phyloP scores from a whole-genome alignment of 53 echinoderm and acorn worm species.

The Paelopatides confundens region DNA sequence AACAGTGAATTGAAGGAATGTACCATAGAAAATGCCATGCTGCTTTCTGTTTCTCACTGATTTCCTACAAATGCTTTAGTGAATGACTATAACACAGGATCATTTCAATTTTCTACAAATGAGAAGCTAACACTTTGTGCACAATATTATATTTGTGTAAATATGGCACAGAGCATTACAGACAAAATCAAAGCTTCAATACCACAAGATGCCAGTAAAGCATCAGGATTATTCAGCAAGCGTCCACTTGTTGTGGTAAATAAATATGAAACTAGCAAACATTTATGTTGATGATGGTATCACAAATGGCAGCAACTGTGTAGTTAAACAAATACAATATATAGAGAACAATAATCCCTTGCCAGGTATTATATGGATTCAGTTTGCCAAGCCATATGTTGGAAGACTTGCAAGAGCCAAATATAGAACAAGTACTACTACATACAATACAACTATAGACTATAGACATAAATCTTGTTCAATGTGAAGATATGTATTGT shows the following conservation, averaged over 20 bases:
- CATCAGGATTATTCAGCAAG: not conserved
- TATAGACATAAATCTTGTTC: not conserved
- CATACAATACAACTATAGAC: not conserved
- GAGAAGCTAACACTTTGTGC: not conserved
- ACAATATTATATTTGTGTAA: not conserved
- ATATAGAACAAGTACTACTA: conserved; percentile 4
- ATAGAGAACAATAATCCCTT: not conserved
- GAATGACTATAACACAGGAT: not conserved
- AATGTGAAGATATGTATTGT: not conserved
- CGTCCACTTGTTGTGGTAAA: not conserved
- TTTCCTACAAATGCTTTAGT: conserved; percentile 39
- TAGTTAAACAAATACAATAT: conserved; percentile 10
- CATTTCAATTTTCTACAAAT: not conserved
- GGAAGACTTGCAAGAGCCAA: not conserved
- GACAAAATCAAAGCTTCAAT: not conserved
- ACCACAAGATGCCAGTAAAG: not conserved
- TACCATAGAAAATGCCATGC: not conserved
- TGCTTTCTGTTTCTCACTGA: not conserved
- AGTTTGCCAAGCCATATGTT: not conserved
- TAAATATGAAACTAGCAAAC: conserved; percentile 18
- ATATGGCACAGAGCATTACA: not conserved
- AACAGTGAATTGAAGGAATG: not conserved
- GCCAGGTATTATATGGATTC: conserved; percentile 12
- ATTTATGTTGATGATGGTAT: conserved; percentile 46
- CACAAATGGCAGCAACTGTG: conserved; percentile 28